Conservation (phyloP, 1,140 invertebrate species). For the Brachionus koreanus region DNA sequence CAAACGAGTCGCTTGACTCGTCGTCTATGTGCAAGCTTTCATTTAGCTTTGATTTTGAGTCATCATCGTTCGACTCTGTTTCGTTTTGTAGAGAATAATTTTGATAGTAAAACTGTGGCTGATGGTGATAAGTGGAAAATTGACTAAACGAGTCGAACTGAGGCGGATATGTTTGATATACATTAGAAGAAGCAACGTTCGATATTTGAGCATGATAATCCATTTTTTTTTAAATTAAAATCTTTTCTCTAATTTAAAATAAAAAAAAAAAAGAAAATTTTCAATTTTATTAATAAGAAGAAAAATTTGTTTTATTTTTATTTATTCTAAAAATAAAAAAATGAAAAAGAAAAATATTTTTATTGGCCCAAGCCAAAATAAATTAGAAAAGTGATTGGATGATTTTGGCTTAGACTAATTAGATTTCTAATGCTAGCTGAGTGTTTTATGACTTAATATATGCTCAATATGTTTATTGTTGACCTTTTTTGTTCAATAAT, state of each 20-base stretch:
- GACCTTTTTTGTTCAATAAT: background rate
- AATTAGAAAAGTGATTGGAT: background rate
- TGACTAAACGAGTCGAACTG: background rate
- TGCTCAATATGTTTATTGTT: background rate
- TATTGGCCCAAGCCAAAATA: background rate
- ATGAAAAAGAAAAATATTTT: background rate
- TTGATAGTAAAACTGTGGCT: background rate
- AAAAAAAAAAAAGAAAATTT: too few relatives aligned
- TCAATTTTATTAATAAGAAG: too few relatives aligned
- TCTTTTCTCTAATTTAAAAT: background rate
- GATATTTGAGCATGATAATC: background rate
- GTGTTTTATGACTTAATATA: conserved; percentile 11
- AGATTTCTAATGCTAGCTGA: background rate
- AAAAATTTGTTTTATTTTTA: too few relatives aligned
- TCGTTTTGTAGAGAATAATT: background rate
- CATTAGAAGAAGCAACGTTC: too few relatives aligned
- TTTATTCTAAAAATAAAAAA: background rate
- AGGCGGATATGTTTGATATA: background rate
- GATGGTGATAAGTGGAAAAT: background rate
- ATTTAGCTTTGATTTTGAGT: background rate
- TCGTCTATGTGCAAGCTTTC: background rate
- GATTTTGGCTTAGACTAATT: background rate
- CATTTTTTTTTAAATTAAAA: background rate
- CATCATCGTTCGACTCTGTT: background rate
- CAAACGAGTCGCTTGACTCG: background rate